These are phyloP conservation scores for Monomorium pharaonis DNA, from an alignment of 1,140 invertebrate genomes.

Conservation along the genomic window DNA sequence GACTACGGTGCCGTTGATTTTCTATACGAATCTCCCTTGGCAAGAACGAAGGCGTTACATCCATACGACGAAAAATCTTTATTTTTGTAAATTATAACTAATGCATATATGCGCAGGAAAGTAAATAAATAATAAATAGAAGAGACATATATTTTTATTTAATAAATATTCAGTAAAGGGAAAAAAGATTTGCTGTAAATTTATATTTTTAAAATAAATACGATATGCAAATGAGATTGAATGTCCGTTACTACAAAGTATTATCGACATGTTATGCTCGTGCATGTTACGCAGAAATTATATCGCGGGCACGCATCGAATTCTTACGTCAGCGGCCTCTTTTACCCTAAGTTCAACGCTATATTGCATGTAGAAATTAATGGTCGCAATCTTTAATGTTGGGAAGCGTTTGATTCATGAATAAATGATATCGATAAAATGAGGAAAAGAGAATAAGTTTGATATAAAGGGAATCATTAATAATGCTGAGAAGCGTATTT, in stretches of 20 bases:
- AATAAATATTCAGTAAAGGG: background rate
- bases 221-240: background rate
- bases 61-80: background rate
- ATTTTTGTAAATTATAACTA: background rate
- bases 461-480: conserved; percentile 28
- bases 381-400: background rate
- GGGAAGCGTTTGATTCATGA: conserved; percentile 11
- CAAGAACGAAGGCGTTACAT: conserved; percentile 3
- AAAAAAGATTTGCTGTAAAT: background rate
- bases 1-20: conserved; percentile 58
- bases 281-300: conserved; percentile 34
- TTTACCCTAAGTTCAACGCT: conserved; percentile 6
- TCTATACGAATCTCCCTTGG: conserved; percentile 46
- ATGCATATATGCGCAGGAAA: background rate
- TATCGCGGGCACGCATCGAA: conserved; percentile 17
- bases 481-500: conserved; percentile 67
- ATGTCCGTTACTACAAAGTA: background rate
- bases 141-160: background rate
- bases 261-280: conserved; percentile 36
- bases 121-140: background rate
- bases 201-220: background rate
- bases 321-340: background rate
- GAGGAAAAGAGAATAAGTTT: background rate
- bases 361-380: conserved; percentile 41
- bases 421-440: conserved; percentile 2